Evolutionary conservation across 2,888 invertebrate genomes (phyloP).

Genomic region (Yponomeuta sedellus): DNA sequence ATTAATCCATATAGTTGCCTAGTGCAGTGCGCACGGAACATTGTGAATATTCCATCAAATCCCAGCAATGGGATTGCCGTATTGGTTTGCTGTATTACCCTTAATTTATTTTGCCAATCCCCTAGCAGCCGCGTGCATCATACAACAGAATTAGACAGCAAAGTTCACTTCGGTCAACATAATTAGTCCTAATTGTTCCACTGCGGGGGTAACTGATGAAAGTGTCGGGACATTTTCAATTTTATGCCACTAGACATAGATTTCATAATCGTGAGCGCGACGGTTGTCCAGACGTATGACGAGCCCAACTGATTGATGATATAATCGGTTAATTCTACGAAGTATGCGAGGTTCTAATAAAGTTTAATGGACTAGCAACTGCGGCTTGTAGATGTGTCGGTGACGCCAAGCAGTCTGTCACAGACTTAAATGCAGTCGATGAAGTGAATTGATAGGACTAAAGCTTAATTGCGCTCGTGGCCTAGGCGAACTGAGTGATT

Average conservation of each 20-base stretch:
- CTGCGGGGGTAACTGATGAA: neutral
- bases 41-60: too few relatives aligned
- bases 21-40: too few relatives aligned
- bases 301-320: neutral
- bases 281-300: neutral
- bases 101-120: neutral
- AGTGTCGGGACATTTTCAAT: neutral
- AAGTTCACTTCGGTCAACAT: constrained; percentile 73
- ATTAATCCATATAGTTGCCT: too few relatives aligned
- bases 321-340: constrained; percentile 1
- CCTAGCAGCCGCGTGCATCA: constrained; percentile 43
- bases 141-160: constrained; percentile 56
- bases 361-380: neutral
- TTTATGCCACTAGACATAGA: neutral
- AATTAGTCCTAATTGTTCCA: constrained; percentile 61
- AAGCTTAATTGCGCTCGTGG: too few relatives aligned
- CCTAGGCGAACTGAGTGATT: too few relatives aligned
- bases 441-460: too few relatives aligned
- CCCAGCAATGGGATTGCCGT: too few relatives aligned
- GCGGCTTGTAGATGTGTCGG: neutral
- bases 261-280: neutral
- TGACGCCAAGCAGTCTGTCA: neutral
- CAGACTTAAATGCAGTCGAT: neutral
- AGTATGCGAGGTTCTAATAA: neutral
- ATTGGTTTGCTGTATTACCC: too few relatives aligned